Conservation (phyloP, 1,140 invertebrate species). For the Ceratosolen fusciceps region DNA sequence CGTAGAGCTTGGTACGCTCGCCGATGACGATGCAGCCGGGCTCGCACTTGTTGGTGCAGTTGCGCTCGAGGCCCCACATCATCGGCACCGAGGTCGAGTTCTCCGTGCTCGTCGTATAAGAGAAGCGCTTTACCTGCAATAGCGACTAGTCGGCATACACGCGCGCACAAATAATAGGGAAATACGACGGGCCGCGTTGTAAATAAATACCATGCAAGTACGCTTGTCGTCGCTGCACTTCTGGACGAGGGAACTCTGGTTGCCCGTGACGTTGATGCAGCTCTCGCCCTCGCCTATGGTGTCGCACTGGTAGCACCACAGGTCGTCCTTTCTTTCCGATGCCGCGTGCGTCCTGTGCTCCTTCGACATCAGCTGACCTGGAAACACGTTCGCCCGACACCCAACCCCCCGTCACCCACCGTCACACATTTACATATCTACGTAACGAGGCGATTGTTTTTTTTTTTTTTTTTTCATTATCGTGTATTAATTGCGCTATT, state of each 20-base stretch:
- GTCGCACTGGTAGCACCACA: constrained; percentile 86
- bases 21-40: constrained; percentile 89
- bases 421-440: too few relatives aligned
- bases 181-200: too few relatives aligned
- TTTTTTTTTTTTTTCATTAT: too few relatives aligned
- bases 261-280: constrained; percentile 77
- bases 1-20: constrained; percentile 87
- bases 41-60: constrained; percentile 86
- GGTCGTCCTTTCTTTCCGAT: constrained; percentile 79
- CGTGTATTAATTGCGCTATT: too few relatives aligned
- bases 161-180: too few relatives aligned
- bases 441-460: too few relatives aligned
- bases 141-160: too few relatives aligned
- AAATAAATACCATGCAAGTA: constrained; percentile 80
- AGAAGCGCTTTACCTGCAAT: constrained; percentile 83
- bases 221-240: constrained; percentile 83
- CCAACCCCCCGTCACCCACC: too few relatives aligned
- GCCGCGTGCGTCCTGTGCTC: constrained; percentile 84
- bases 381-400: too few relatives aligned
- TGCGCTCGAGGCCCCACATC: constrained; percentile 86
- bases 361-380: constrained; percentile 71
- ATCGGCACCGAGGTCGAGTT: constrained; percentile 81
- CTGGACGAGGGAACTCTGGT: constrained; percentile 75
- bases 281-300: constrained; percentile 80
- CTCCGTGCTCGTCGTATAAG: constrained; percentile 85